Base-by-base conservation (phyloP, 2,113 vertebrate species). In the Albula glossodonta region DNA sequence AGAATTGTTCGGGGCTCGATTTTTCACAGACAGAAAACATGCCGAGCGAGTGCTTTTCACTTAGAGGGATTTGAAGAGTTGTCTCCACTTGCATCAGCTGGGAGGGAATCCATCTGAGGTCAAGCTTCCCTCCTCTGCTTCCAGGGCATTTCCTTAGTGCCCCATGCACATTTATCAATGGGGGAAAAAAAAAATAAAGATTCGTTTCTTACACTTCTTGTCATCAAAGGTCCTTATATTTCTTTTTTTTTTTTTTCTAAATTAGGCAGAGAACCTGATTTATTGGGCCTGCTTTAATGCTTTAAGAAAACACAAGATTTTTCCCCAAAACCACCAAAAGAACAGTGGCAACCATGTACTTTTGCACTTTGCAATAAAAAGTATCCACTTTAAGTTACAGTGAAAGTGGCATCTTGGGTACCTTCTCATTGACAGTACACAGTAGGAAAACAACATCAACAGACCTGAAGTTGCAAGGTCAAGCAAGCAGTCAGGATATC, bases 261-360 rank as follows among this genome's bases (percentile, higher is more conserved):
- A 91, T 90, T 83, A 90, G 88, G 57, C 85, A 57, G 78, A 57
- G 74, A 53, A 60, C 56, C 78, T 88, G 87, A 93, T 90, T 90
- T 90, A 91, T 74, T 84, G 83, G 81, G 25, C 60, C 82, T 3
- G 87, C 70, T 87, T 70, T 79, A 77, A 87, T 87, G 87, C 85
- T 81, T 66, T 17, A 15, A 78, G 52, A 82, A 85, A 83, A 85
- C 82, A 91, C 87, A 90, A 63, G 31, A 50, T 74, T 88, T 89
- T 82, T 63, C 31, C 31, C 31, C 31, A 1, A 41, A 41, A 41
- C 31, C 31, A 41, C 31, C 31, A 41, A 41, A 41, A 41, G 31
- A 0, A 41, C 31, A 41, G 31, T 41, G 31, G 31, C 31, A 41
- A 1, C 31, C 31, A 41, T 41, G 31, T 41, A 41, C 31, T 41